Evolutionary conservation across 2,888 invertebrate species (phyloP).

Genomic region (Galerucella nymphaeae): DNA sequence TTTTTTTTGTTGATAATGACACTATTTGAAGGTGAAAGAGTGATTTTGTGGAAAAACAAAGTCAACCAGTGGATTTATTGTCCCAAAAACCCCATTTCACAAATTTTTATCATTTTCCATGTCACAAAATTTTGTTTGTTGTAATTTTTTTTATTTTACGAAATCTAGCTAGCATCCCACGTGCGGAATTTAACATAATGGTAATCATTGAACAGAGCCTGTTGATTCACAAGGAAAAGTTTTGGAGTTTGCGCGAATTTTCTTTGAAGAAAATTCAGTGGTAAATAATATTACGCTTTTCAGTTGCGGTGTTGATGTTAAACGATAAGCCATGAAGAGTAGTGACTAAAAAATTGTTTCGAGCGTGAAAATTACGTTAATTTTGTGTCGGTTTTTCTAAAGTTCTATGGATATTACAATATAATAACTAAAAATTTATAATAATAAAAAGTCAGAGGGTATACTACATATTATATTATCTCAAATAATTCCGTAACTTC

Average conservation of each 20-base stretch:
- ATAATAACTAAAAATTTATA: background rate
- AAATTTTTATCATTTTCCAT: too few species aligned
- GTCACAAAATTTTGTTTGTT: too few species aligned
- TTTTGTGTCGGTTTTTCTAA: background rate
- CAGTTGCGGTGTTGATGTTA: conserved; percentile 9
- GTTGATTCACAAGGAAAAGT: conserved; percentile 4
- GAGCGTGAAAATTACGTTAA: conserved; percentile 9
- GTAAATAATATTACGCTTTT: conserved; percentile 12
- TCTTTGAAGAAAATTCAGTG: conserved; percentile 20
- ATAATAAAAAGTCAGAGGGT: background rate
- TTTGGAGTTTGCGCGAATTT: conserved; percentile 29
- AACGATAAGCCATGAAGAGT: background rate
- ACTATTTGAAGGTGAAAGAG: too few species aligned
- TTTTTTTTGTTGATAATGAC: too few species aligned
- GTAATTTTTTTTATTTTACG: too few species aligned
- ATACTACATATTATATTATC: background rate
- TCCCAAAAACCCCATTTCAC: too few species aligned
- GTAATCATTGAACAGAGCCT: background rate
- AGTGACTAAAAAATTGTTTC: background rate
- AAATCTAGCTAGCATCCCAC: too few species aligned
- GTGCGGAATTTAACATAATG: too few species aligned
- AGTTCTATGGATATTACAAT: background rate
- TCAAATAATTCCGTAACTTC: too few species aligned
- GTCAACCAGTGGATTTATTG: too few species aligned
- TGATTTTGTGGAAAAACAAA: too few species aligned